Conservation (phyloP, 2,888 invertebrate species). For the Parapristionchus giblindavisi region DNA sequence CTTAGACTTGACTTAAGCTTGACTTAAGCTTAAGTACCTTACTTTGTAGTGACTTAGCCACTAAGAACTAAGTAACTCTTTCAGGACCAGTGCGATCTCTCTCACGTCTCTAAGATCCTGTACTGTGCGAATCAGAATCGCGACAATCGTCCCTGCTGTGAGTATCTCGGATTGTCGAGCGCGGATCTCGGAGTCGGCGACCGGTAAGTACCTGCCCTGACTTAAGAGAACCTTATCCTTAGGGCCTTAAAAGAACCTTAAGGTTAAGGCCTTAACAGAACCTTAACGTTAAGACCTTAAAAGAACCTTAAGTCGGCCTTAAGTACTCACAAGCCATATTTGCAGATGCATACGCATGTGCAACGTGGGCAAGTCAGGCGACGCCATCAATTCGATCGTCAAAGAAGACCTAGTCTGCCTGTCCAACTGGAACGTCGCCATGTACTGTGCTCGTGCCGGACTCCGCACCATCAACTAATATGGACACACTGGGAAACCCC, state of each 20-base stretch:
- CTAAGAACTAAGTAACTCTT: not conserved
- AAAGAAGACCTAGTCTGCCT: slow-evolving; percentile 65
- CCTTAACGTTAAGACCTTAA: not conserved
- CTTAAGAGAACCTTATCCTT: not conserved
- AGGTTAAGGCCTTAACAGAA: not conserved
- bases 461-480: slow-evolving; percentile 64
- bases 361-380: slow-evolving; percentile 58
- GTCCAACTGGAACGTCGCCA: slow-evolving; percentile 67
- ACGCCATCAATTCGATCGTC: slow-evolving; percentile 57
- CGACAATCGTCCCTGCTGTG: slow-evolving; percentile 67
- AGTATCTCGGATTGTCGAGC: slow-evolving; percentile 60
- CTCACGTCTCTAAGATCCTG: slow-evolving; percentile 58
- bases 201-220: slow-evolving; percentile 44
- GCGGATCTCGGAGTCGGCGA: slow-evolving; percentile 63
- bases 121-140: slow-evolving; percentile 68
- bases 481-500: too few relatives aligned
- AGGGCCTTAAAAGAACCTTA: not conserved
- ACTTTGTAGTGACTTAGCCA: not conserved
- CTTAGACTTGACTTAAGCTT: not conserved
- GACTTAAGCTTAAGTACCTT: slow-evolving; percentile 26
- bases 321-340: not conserved
- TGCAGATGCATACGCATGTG: slow-evolving; percentile 65
- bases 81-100: slow-evolving; percentile 49
- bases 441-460: slow-evolving; percentile 66
- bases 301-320: not conserved